phyloP scores from a whole-genome alignment of 2,113 vertebrate species.

The Mungos mungo region DNA sequence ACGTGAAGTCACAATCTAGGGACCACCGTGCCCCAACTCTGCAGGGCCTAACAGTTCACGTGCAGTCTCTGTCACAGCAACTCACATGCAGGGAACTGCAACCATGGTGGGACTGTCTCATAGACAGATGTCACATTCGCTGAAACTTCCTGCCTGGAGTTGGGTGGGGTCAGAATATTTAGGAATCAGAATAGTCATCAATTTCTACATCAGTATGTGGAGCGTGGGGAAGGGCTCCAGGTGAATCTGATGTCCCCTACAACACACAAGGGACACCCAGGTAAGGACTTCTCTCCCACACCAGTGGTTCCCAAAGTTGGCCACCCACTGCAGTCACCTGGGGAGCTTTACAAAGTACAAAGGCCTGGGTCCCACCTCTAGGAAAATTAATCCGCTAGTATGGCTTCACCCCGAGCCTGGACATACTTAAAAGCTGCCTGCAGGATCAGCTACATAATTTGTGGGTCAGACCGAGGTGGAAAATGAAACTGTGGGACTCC shows the following conservation, averaged over 20 bases:
- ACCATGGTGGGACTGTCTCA: neutral
- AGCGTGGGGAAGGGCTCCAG: neutral
- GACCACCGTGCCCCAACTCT: fast-evolving
- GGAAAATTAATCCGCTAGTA: neutral
- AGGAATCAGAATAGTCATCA: neutral
- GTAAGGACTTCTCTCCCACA: neutral
- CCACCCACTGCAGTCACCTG: neutral
- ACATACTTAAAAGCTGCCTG: neutral
- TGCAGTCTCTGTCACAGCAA: neutral
- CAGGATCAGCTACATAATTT: neutral
- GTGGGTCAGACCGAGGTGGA: neutral
- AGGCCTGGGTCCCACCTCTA: neutral
- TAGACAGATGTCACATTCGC: neutral
- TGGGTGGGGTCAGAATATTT: neutral
- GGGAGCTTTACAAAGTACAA: neutral
- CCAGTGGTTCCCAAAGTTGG: neutral
- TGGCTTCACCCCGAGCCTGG: neutral
- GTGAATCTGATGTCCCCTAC: neutral
- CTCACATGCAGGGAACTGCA: neutral
- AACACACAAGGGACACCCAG: neutral
- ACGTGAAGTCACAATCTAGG: neutral
- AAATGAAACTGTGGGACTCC: neutral
- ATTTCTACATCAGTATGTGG: neutral
- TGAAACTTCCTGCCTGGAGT: neutral
- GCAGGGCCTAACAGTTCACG: neutral